These are phyloP conservation scores for Hymenopus coronatus DNA, from an alignment of 2,888 invertebrate genomes.

Conservation along the genomic window DNA sequence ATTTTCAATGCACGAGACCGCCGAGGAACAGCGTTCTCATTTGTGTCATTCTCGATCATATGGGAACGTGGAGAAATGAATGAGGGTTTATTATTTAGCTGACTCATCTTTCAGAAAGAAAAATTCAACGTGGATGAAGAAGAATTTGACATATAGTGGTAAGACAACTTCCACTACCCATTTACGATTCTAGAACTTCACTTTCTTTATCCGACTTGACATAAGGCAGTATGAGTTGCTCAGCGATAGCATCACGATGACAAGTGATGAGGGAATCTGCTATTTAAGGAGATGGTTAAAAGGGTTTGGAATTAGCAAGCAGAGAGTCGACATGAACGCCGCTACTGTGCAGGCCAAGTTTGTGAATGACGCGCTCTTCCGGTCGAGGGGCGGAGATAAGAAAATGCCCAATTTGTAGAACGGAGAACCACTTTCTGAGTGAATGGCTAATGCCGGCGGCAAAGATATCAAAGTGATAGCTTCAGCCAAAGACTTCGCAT, in stretches of 20 bases:
- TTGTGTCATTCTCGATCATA: no score
- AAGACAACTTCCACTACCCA: no score
- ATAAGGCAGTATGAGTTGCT: not conserved
- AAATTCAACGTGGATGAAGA: no score
- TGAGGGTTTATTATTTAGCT: no score
- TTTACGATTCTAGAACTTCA: no score
- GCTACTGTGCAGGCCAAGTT: not conserved
- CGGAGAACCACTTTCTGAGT: not conserved
- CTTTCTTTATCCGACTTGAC: not conserved
- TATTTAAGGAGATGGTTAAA: slow-evolving; percentile 13
- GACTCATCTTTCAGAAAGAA: no score
- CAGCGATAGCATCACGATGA: not conserved
- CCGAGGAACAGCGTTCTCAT: no score
- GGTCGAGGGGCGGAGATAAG: not conserved
- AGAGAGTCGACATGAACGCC: not conserved
- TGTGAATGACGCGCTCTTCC: not conserved
- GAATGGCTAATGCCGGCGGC: not conserved
- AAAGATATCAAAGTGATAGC: not conserved
- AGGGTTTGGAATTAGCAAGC: not conserved
- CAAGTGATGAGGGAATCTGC: slow-evolving; percentile 1
- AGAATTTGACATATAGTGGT: no score
- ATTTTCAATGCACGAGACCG: no score
- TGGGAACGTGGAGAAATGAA: no score
- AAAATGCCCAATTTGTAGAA: not conserved
- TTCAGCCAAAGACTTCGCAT: not conserved